Conservation (phyloP, 2,113 vertebrate genomes). For the Dipodomys spectabilis region DNA sequence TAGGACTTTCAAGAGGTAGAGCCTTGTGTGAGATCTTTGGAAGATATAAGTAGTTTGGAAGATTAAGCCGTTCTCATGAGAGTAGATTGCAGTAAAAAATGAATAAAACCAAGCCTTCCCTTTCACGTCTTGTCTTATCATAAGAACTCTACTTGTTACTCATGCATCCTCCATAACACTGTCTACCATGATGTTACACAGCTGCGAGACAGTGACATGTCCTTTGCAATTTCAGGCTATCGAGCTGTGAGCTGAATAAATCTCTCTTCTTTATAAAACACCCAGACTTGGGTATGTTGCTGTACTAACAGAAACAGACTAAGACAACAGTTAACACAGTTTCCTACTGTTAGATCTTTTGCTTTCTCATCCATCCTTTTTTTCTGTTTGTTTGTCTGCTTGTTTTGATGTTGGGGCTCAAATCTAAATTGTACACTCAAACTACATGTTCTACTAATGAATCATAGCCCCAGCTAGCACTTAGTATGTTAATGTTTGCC, state of each 20-base stretch:
- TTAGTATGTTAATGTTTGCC: not conserved
- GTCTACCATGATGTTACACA: no score
- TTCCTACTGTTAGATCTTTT: not conserved
- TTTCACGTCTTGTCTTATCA: not conserved
- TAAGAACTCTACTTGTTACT: not conserved
- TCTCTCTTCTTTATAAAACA: not conserved
- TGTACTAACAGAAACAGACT: not conserved
- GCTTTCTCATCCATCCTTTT: no score
- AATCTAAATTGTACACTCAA: not conserved
- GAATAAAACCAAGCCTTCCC: not conserved
- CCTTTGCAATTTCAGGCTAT: not conserved
- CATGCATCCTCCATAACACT: not conserved
- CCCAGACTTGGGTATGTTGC: not conserved
- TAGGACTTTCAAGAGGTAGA: not conserved
- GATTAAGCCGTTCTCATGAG: no score
- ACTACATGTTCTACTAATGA: not conserved
- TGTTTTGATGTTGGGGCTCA: not conserved
- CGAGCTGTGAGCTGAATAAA: not conserved
- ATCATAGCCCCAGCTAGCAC: no score
- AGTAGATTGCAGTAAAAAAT: not conserved
- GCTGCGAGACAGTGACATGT: not conserved
- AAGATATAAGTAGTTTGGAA: not conserved
- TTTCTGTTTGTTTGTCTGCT: no score
- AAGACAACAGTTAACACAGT: not conserved
- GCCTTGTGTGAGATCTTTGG: not conserved